phyloP scores from a whole-genome alignment of 2,888 invertebrate genomes.

The Calliopum simillimum region DNA sequence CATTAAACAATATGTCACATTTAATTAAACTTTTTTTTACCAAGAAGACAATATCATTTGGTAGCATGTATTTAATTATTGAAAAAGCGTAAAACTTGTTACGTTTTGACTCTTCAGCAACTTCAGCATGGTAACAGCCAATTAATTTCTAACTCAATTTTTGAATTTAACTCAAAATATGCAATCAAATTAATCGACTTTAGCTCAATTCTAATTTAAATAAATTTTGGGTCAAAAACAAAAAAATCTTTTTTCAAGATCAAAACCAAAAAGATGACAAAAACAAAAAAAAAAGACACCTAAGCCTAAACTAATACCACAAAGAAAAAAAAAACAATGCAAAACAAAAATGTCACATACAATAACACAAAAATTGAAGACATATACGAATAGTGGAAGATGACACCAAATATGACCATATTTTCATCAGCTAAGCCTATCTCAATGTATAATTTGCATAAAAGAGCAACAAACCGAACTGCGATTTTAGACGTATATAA shows the following conservation, averaged over 20 bases:
- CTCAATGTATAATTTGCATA: constrained; percentile 26
- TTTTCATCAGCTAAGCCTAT: not conserved
- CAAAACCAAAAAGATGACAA: not conserved
- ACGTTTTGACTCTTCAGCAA: too few relatives aligned
- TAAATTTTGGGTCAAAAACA: constrained; percentile 55
- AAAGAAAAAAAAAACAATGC: not conserved
- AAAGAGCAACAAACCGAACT: constrained; percentile 19
- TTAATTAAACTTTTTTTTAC: too few relatives aligned
- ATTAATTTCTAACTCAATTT: too few relatives aligned
- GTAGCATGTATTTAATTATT: too few relatives aligned
- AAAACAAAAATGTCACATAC: not conserved
- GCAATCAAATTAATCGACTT: not conserved
- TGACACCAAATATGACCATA: too few relatives aligned
- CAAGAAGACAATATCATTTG: too few relatives aligned
- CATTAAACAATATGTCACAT: too few relatives aligned
- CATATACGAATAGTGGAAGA: too few relatives aligned
- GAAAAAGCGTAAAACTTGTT: too few relatives aligned
- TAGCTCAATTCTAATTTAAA: constrained; percentile 53
- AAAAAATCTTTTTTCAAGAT: not conserved
- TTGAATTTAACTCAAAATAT: too few relatives aligned
- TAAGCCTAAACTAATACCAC: not conserved
- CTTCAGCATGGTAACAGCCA: too few relatives aligned
- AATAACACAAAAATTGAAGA: not conserved
- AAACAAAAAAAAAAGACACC: not conserved
- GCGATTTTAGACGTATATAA: constrained; percentile 51